Conservation (phyloP, 2,888 invertebrate genomes). For the Himalopsyche anomala region DNA sequence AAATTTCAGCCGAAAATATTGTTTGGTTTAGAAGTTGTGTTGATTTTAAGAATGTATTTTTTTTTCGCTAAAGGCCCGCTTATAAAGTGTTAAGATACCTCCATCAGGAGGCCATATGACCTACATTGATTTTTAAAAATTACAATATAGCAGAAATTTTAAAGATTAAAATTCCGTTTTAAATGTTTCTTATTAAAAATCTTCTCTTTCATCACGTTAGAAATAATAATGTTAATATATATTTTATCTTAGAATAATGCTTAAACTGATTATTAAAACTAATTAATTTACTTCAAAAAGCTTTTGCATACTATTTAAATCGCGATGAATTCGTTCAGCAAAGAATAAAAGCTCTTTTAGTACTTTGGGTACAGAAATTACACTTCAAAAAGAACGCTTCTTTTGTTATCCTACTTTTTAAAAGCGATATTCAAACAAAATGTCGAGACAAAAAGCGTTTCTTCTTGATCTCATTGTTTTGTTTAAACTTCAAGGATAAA, state of each 20-base stretch:
- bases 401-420: slow-evolving; percentile 12
- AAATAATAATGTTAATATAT: background rate
- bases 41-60: too few species aligned
- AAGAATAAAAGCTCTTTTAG: slow-evolving; percentile 11
- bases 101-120: too few species aligned
- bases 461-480: background rate
- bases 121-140: too few species aligned
- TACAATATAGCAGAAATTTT: too few species aligned
- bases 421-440: slow-evolving; percentile 18
- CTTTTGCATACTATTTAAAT: slow-evolving; percentile 18
- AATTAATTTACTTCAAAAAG: background rate
- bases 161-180: too few species aligned
- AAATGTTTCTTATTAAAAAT: too few species aligned
- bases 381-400: slow-evolving; percentile 22
- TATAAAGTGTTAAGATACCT: too few species aligned
- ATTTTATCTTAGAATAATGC: too few species aligned
- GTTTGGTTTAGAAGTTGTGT: too few species aligned
- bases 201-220: too few species aligned
- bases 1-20: too few species aligned
- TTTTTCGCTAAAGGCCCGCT: too few species aligned
- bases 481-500: background rate
- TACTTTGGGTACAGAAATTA: slow-evolving; percentile 8
- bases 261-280: background rate
- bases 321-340: background rate
- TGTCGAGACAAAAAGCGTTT: background rate